Percentiles rank a stretch among this genome's conserved stretches.
These are phyloP conservation scores for Thereva unica DNA, from an alignment of 2,888 invertebrate species.

Conservation along the genomic window DNA sequence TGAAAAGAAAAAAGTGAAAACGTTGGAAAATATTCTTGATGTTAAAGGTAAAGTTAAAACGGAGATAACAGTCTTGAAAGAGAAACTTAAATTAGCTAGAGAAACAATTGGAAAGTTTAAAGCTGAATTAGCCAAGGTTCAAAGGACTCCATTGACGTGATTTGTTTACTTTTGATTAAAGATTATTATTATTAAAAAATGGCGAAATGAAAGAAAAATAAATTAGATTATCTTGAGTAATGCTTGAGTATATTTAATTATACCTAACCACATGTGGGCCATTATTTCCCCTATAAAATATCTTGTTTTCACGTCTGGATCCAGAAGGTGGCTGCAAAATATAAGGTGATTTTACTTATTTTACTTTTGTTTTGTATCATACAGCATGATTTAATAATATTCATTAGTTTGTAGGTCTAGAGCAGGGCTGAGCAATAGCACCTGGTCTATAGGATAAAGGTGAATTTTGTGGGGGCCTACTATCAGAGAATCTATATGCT, in stretches of 20 bases:
- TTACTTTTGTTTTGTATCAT: too few relatives aligned
- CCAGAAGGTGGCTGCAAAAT: conserved; percentile 58
- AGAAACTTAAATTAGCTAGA: conserved; percentile 80
- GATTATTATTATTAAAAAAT: not conserved
- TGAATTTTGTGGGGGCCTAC: too few relatives aligned
- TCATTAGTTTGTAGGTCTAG: too few relatives aligned
- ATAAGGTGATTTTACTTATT: conserved; percentile 18
- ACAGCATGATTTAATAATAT: too few relatives aligned
- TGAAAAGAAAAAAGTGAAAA: conserved; percentile 84
- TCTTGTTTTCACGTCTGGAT: conserved; percentile 60
- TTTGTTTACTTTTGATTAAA: not conserved
- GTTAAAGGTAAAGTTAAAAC: conserved; percentile 80
- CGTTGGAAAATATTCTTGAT: conserved; percentile 73
- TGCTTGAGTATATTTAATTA: not conserved
- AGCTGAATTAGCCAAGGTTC: conserved; percentile 67
- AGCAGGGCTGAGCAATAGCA: too few relatives aligned
- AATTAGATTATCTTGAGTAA: not conserved
- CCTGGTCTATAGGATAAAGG: too few relatives aligned
- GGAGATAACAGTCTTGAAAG: conserved; percentile 84
- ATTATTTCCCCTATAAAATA: conserved; percentile 56
- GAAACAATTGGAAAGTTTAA: conserved; percentile 85
- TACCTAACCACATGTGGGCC: conserved; percentile 53
- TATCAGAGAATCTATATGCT: too few relatives aligned
- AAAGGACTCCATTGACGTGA: conserved; percentile 46
- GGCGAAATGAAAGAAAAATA: conserved; percentile 9